These are phyloP conservation scores for Lithophane semibrunnea DNA, from an alignment of 2,888 invertebrate genomes.

Conservation along the genomic window DNA sequence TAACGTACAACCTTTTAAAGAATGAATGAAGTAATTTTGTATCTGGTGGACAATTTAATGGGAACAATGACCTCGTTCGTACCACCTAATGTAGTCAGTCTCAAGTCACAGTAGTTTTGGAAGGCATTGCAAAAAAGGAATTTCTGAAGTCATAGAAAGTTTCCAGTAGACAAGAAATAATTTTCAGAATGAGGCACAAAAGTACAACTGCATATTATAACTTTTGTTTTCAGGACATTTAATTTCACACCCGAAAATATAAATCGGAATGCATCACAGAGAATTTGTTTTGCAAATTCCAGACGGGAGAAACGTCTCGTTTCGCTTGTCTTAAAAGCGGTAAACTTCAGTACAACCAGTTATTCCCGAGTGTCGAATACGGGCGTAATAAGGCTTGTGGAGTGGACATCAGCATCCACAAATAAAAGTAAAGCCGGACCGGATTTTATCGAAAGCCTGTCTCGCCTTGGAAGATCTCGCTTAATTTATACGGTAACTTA, in stretches of 20 bases:
- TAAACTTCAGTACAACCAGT: constrained; percentile 36
- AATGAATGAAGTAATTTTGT: constrained; percentile 35
- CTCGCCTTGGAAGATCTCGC: constrained; percentile 78
- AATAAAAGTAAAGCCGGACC: constrained; percentile 76
- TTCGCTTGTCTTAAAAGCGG: constrained; percentile 16
- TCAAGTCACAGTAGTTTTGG: constrained; percentile 5
- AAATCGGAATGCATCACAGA: constrained; percentile 21
- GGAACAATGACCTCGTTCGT: constrained; percentile 40
- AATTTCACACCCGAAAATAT: constrained; percentile 22
- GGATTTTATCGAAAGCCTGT: constrained; percentile 79
- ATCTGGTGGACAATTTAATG: constrained; percentile 37
- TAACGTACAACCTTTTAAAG: constrained; percentile 48
- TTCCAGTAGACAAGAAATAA: constrained; percentile 8
- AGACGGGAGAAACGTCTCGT: constrained; percentile 12
- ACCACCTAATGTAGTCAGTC: constrained; percentile 11
- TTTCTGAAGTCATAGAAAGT: constrained; percentile 32
- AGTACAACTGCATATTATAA: constrained; percentile 7
- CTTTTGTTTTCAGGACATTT: constrained; percentile 24
- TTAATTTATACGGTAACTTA: constrained; percentile 75
- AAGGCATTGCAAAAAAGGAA: constrained; percentile 4
- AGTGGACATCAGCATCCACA: constrained; percentile 69
- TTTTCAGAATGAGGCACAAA: constrained; percentile 11
- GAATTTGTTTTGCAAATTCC: constrained; percentile 41
- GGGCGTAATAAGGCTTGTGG: constrained; percentile 67
- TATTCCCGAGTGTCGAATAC: constrained; percentile 44